Evolutionary conservation across 2,113 vertebrate species (phyloP).

Genomic region (Solea solea): DNA sequence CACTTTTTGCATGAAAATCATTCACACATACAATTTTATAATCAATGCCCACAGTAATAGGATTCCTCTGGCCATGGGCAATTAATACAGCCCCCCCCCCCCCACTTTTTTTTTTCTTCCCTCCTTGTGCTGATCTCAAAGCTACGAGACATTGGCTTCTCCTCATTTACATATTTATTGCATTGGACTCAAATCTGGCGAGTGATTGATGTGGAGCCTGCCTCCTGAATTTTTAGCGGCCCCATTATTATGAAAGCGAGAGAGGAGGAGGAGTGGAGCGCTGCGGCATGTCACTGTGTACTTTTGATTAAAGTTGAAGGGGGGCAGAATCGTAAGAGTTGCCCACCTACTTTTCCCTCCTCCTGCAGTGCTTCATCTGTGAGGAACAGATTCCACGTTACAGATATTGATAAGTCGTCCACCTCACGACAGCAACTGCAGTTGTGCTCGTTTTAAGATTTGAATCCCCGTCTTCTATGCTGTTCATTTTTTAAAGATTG

Average conservation of each 20-base stretch:
- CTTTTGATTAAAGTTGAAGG: constrained; percentile 99
- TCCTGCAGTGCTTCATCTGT: constrained; percentile 51
- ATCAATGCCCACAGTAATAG: constrained; percentile 99
- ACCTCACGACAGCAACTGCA: constrained; percentile 33
- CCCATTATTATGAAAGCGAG: constrained; percentile 92
- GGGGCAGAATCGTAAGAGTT: constrained; percentile 89
- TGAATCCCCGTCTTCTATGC: constrained; percentile 36
- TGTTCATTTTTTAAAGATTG: constrained; percentile 20
- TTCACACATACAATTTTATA: constrained; percentile 94
- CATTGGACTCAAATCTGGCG: constrained; percentile 95
- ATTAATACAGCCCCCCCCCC: constrained; percentile 98
- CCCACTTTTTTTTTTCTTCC: constrained; percentile 73
- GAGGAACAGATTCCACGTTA: constrained; percentile 49
- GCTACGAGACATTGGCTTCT: constrained; percentile 96
- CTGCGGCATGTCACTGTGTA: constrained; percentile 86
- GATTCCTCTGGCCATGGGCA: constrained; percentile 98
- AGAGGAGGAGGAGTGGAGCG: constrained; percentile 61
- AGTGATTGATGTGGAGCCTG: constrained; percentile 99
- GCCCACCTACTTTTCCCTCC: constrained; percentile 63
- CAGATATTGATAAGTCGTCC: constrained; percentile 50
- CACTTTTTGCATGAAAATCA: constrained; percentile 89
- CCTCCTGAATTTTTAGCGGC: constrained; percentile 99
- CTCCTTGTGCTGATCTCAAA: constrained; percentile 90
- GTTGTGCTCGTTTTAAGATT: constrained; percentile 37
- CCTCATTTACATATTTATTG: constrained; percentile 99